A percentile compares a stretch with the other conserved stretches of the same genome.
phyloP scores from a whole-genome alignment of 2,888 invertebrate genomes.

The Synergus japonicus region DNA sequence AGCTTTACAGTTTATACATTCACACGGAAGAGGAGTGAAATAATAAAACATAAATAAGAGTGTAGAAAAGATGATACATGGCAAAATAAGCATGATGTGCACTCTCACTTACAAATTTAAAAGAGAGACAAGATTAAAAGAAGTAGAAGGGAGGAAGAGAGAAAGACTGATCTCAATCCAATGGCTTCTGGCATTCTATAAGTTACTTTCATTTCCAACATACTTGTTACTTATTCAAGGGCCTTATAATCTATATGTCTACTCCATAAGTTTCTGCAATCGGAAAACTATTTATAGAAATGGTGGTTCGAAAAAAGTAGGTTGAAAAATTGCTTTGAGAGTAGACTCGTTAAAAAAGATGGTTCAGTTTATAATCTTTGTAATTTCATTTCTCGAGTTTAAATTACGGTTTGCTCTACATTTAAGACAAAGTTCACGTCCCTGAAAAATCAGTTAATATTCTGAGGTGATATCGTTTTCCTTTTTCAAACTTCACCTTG shows the following conservation, averaged over 20 bases:
- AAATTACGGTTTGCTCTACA: constrained; percentile 6
- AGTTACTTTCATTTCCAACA: constrained; percentile 65
- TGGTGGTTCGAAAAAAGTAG: background rate
- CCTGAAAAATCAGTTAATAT: constrained; percentile 30
- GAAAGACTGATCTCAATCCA: constrained; percentile 46
- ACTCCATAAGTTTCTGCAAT: constrained; percentile 1
- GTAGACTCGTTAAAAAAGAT: background rate
- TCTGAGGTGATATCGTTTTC: constrained; percentile 1
- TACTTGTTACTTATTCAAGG: constrained; percentile 59
- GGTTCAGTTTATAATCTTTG: too few relatives aligned
- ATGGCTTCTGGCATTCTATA: constrained; percentile 56
- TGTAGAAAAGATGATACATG: constrained; percentile 2
- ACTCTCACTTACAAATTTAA: background rate
- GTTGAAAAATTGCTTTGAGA: background rate
- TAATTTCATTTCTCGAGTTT: too few relatives aligned
- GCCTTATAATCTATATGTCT: constrained; percentile 44
- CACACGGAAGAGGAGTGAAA: background rate
- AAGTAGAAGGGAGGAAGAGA: constrained; percentile 9
- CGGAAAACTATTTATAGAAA: constrained; percentile 44
- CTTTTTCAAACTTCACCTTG: constrained; percentile 37
- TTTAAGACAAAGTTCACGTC: constrained; percentile 12
- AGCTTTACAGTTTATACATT: background rate
- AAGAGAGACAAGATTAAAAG: constrained; percentile 43
- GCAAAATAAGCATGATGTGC: too few relatives aligned
- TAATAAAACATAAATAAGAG: background rate